phyloP scores from a whole-genome alignment of 2,888 invertebrate species.

The Elgonia sp. region DNA sequence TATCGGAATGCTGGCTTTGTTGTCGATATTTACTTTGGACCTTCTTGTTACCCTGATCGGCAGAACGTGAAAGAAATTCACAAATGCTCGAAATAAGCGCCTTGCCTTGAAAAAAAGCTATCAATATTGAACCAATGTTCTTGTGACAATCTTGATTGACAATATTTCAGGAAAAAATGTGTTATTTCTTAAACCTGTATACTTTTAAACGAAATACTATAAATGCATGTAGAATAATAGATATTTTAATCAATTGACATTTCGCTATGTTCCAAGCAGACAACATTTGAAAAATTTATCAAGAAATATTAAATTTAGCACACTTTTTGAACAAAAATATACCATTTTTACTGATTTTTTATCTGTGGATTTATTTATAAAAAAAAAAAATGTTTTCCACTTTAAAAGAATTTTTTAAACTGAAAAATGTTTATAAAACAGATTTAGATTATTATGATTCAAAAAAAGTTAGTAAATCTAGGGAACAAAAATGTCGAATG shows the following conservation, averaged over 20 bases:
- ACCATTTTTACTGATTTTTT: too few species aligned
- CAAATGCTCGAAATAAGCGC: constrained; percentile 28
- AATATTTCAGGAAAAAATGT: background rate
- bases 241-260: too few species aligned
- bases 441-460: too few species aligned
- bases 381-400: too few species aligned
- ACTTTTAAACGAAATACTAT: too few species aligned
- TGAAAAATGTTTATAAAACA: too few species aligned
- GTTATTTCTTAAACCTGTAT: too few species aligned
- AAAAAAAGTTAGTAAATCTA: background rate
- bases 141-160: background rate
- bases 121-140: background rate
- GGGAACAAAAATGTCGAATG: constrained; percentile 28
- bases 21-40: constrained; percentile 71
- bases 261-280: too few species aligned
- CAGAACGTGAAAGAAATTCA: constrained; percentile 46
- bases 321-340: background rate
- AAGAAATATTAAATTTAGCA: background rate
- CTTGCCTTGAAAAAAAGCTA: background rate
- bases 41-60: constrained; percentile 54
- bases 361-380: too few species aligned
- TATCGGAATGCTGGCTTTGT: constrained; percentile 84
- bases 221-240: too few species aligned
- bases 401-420: too few species aligned
- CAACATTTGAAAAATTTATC: too few species aligned